Percentiles rank a stretch among this genome's conserved stretches.
Conservation (phyloP, 1,140 invertebrate species). For the Scaptomyza pallida region DNA sequence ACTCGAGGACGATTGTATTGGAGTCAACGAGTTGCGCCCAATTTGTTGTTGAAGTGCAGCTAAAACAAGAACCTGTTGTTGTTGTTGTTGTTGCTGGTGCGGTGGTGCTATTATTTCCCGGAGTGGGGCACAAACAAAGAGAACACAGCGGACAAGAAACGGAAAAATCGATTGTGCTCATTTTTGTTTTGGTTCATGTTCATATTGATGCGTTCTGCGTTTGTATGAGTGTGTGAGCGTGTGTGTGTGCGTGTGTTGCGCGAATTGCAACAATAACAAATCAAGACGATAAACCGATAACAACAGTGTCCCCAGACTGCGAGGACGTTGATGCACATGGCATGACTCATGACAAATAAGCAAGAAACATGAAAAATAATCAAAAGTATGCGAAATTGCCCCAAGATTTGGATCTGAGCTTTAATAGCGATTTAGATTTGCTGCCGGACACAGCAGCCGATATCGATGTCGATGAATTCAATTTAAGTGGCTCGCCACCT, state of each 20-base stretch:
- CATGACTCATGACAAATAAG: constrained; percentile 52
- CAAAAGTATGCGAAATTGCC: constrained; percentile 81
- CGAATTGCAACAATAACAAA: constrained; percentile 41
- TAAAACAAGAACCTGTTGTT: constrained; percentile 61
- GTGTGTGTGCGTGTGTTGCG: constrained; percentile 20
- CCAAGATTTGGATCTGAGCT: constrained; percentile 83
- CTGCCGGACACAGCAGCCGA: constrained; percentile 74
- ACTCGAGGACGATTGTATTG: constrained; percentile 25
- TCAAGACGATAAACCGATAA: constrained; percentile 38
- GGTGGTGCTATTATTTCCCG: constrained; percentile 19
- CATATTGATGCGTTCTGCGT: constrained; percentile 10
- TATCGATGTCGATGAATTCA: constrained; percentile 65
- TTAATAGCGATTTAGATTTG: constrained; percentile 75
- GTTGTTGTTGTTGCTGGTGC: constrained; percentile 63
- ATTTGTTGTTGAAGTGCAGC: constrained; percentile 41
- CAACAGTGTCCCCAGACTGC: constrained; percentile 28
- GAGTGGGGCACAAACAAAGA: constrained; percentile 41
- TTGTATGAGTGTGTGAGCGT: constrained; percentile 4
- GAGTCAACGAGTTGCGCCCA: constrained; percentile 36
- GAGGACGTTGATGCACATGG: constrained; percentile 35
- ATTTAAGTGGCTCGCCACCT: constrained; percentile 62
- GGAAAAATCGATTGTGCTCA: constrained; percentile 79
- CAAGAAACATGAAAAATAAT: constrained; percentile 80
- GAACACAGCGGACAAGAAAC: constrained; percentile 39
- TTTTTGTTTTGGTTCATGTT: constrained; percentile 75